Base-by-base conservation (phyloP, 2,797 vertebrate genomes). In the Cryptoblepharus egeriae region DNA sequence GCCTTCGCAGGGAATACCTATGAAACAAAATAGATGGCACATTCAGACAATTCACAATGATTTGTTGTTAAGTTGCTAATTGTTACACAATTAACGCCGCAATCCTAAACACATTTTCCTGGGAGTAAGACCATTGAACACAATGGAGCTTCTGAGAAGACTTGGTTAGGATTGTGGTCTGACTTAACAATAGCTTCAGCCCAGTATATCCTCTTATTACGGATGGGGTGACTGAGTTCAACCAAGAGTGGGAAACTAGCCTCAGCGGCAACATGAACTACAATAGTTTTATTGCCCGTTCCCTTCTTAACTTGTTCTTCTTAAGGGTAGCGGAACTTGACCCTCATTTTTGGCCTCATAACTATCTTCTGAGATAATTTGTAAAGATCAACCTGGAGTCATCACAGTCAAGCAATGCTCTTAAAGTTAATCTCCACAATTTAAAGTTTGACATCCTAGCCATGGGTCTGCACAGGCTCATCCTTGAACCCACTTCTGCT, bases 1-100 rank as follows among this genome's bases (percentile, higher is more conserved):
- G 76, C 97, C 97, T 94, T 99, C 98, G 93, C 97, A 99, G 28
- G 98, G 98, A 86, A 99, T 96, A 88, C 98, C 98, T 99, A 94
- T 24, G 65, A 84, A 52, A 52, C 11, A 93, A 86, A 90, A 94
- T 37, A 92, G 83, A n/a, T n/a, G n/a, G n/a, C n/a, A n/a, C n/a
- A n/a, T 37, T 73, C 2, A 0, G 32, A 1, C 42, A 65, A 65
- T 79, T 64, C 79, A 26, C 52, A 4, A 13, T 2, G 1, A 20
- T 1, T 12, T 1, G 45, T 32, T 15, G 42, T 18, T 10, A 1
- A 13, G 26, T 30, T 80, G 39, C 81, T 1, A 26, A 60, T n/a
- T n/a, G n/a, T n/a, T n/a, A n/a, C n/a, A n/a, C n/a, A n/a, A n/a
- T n/a, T n/a, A n/a, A n/a, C n/a, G n/a, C n/a, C n/a, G n/a, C n/a